Conservation (phyloP, 2,113 vertebrate genomes). For the Nerophis lumbriciformis region DNA sequence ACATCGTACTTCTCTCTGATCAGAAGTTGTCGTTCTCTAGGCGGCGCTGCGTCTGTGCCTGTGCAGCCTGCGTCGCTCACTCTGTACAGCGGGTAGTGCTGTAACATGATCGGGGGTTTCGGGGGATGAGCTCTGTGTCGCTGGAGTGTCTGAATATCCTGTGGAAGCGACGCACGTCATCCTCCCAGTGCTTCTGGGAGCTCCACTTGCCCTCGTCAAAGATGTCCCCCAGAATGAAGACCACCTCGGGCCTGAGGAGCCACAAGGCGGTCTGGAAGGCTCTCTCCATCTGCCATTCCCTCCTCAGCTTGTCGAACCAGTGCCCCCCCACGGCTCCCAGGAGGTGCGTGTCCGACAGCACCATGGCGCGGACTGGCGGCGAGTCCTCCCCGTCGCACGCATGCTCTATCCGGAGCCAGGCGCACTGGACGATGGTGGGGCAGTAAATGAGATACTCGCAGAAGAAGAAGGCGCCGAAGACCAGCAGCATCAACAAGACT, state of each 20-base stretch:
- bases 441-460: constrained; percentile 94
- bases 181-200: constrained; percentile 81
- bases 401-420: constrained; percentile 74
- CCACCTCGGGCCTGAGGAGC: constrained; percentile 83
- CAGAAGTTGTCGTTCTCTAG: constrained; percentile 72
- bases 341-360: constrained; percentile 92
- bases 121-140: too few relatives aligned
- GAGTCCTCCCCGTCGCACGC: constrained; percentile 43
- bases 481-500: constrained; percentile 49
- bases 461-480: constrained; percentile 74
- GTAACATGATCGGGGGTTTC: too few relatives aligned
- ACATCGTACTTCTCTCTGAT: constrained; percentile 86
- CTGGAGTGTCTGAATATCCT: too few relatives aligned
- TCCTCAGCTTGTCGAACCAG: constrained; percentile 93
- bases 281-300: constrained; percentile 98
- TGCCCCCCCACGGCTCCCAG: constrained; percentile 89
- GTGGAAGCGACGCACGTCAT: too few relatives aligned
- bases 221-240: constrained; percentile 92
- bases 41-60: constrained; percentile 77
- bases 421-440: constrained; percentile 79
- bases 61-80: constrained; percentile 80
- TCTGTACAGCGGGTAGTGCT: constrained; percentile 90
- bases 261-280: constrained; percentile 91
- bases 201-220: constrained; percentile 99
- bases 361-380: constrained; percentile 77